Percentiles rank a stretch among this genome's conserved stretches.
Evolutionary conservation across 1,140 invertebrate genomes (phyloP).

Genomic region (Aphidius ervi): DNA sequence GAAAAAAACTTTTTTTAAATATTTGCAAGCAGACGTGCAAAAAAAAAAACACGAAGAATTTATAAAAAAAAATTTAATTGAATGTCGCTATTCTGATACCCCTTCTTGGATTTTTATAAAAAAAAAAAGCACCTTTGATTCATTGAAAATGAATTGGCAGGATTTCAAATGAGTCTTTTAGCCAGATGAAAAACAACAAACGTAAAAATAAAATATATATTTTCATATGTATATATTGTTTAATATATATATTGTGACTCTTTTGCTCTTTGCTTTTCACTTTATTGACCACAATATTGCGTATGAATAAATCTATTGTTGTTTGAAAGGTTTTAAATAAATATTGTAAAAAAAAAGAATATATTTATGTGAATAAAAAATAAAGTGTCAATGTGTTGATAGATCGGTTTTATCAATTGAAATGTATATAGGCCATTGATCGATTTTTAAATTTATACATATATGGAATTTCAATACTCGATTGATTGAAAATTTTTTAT

Average conservation of each 20-base stretch:
- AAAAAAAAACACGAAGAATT: slow-evolving; percentile 6
- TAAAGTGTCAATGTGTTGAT: too few species aligned
- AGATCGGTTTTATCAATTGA: not conserved
- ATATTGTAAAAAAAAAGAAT: not conserved
- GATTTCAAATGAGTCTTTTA: slow-evolving; percentile 17
- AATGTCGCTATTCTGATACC: not conserved
- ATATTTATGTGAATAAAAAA: not conserved
- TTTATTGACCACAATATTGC: slow-evolving; percentile 15
- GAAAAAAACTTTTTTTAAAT: too few species aligned
- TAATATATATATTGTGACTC: slow-evolving; percentile 1
- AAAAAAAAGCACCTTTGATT: slow-evolving; percentile 8
- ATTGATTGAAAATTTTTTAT: too few species aligned
- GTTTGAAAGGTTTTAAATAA: not conserved
- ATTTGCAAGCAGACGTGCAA: too few species aligned
- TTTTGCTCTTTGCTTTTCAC: not conserved
- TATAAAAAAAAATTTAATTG: not conserved
- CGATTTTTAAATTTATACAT: not conserved
- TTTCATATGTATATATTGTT: slow-evolving; percentile 7
- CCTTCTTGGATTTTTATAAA: slow-evolving; percentile 16
- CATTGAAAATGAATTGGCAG: slow-evolving; percentile 15
- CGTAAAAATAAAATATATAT: too few species aligned
- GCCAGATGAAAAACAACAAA: too few species aligned
- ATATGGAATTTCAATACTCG: not conserved
- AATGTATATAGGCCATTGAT: slow-evolving; percentile 4
- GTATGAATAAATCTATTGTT: slow-evolving; percentile 11